Conservation (phyloP, 2,113 vertebrate species). For the Propithecus coquereli region DNA sequence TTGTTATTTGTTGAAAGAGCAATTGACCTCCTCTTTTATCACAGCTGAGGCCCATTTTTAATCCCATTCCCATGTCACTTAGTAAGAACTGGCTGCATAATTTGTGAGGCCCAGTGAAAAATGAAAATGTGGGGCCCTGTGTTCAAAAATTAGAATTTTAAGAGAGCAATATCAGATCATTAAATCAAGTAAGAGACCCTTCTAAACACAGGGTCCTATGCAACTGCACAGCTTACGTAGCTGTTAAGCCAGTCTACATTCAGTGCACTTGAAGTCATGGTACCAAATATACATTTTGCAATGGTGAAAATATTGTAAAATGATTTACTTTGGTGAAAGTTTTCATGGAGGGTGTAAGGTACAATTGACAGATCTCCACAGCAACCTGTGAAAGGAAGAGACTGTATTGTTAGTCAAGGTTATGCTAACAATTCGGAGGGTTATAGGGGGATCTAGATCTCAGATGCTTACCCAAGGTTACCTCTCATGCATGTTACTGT, state of each 20-base stretch:
- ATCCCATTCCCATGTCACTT: neutral
- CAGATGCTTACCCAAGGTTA: neutral
- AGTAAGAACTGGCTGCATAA: neutral
- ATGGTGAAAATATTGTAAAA: neutral
- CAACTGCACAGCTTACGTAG: no score
- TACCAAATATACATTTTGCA: neutral
- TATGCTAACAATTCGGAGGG: neutral
- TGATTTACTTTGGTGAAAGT: neutral
- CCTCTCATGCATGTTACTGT: neutral
- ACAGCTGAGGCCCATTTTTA: neutral
- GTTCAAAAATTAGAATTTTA: neutral
- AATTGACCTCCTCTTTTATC: neutral
- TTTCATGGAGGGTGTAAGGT: neutral
- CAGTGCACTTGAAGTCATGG: neutral
- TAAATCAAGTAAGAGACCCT: neutral
- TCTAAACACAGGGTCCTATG: no score
- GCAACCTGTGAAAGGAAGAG: neutral
- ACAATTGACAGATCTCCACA: neutral
- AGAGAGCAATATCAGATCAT: neutral
- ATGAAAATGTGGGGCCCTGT: neutral
- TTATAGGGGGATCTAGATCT: neutral
- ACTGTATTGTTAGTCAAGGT: neutral
- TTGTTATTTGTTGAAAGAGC: neutral
- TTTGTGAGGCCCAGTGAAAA: neutral
- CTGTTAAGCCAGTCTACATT: neutral